These are phyloP conservation scores for Orthonychiurus folsomi DNA, from an alignment of 2,888 invertebrate genomes.

Conservation along the genomic window DNA sequence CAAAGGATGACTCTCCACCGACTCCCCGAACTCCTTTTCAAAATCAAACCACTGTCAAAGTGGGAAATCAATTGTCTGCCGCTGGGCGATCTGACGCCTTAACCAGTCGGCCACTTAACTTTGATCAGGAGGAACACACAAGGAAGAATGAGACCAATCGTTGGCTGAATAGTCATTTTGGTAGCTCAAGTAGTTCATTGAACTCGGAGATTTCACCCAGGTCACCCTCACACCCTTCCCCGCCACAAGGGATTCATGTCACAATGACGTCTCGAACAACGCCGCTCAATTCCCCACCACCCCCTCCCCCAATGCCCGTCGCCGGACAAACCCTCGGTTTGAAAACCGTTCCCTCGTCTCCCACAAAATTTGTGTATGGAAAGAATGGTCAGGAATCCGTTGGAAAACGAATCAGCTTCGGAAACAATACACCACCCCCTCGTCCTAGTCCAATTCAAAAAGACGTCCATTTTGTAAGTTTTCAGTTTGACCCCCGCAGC, in stretches of 20 bases:
- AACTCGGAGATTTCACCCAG: slow-evolving; percentile 37
- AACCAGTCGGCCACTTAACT: slow-evolving; percentile 70
- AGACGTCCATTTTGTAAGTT: slow-evolving; percentile 39
- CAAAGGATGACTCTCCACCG: slow-evolving; percentile 24
- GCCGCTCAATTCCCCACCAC: slow-evolving; percentile 32
- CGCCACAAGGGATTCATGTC: slow-evolving; percentile 40
- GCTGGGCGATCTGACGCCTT: slow-evolving; percentile 53
- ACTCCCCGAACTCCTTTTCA: slow-evolving; percentile 15
- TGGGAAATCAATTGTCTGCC: slow-evolving; percentile 8
- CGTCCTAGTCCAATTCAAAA: slow-evolving; percentile 35
- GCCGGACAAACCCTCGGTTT: slow-evolving; percentile 1
- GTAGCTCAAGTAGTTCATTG: slow-evolving; percentile 44
- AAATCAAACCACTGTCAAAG: no score
- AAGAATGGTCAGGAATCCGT: slow-evolving; percentile 5
- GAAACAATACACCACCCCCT: slow-evolving; percentile 30
- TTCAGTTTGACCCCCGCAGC: background rate
- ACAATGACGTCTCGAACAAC: slow-evolving; percentile 40
- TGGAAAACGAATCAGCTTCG: slow-evolving; percentile 39
- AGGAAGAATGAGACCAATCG: slow-evolving; percentile 81
- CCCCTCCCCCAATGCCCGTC: slow-evolving; percentile 22
- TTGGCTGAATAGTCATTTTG: slow-evolving; percentile 85
- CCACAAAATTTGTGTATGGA: background rate
- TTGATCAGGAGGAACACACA: slow-evolving; percentile 79
- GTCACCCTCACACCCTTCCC: slow-evolving; percentile 30
- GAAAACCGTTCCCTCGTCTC: background rate